Conservation (phyloP, 2,797 vertebrate genomes). For the Thaleichthys pacificus region DNA sequence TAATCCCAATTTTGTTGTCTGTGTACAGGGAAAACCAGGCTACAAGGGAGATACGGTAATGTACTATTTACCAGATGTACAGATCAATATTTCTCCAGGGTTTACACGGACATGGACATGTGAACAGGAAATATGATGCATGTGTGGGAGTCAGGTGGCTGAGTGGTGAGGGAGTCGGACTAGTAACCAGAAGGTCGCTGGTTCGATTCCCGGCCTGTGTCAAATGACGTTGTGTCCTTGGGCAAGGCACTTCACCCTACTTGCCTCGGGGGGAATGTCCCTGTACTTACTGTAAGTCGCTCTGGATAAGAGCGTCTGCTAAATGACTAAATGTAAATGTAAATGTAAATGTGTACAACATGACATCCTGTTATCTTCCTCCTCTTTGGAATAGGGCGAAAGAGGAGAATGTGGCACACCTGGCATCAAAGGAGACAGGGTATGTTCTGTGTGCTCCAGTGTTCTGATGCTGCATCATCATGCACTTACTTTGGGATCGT, state of each 20-base stretch:
- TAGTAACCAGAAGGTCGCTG: too few species aligned
- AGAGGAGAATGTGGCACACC: constrained; percentile 89
- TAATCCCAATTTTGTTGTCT: constrained; percentile 49
- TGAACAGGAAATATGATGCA: background rate
- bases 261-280: too few species aligned
- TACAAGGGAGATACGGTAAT: constrained; percentile 90
- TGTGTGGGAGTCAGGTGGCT: too few species aligned
- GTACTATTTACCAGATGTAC: constrained; percentile 23
- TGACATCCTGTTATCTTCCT: constrained; percentile 4
- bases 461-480: background rate
- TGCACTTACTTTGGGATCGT: background rate
- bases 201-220: too few species aligned
- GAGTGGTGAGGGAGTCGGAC: too few species aligned
- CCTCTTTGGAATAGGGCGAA: constrained; percentile 77
- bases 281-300: too few species aligned
- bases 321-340: too few species aligned
- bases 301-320: too few species aligned
- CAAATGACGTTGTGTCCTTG: too few species aligned
- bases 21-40: constrained; percentile 83
- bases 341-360: background rate
- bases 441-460: constrained; percentile 52
- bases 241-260: too few species aligned
- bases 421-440: constrained; percentile 87
- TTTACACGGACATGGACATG: constrained; percentile 3
- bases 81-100: background rate